A percentile compares a stretch with the other conserved stretches of the same genome.
These are phyloP conservation scores for Alouatta palliata DNA, from an alignment of 2,113 vertebrate species.

Conservation along the genomic window DNA sequence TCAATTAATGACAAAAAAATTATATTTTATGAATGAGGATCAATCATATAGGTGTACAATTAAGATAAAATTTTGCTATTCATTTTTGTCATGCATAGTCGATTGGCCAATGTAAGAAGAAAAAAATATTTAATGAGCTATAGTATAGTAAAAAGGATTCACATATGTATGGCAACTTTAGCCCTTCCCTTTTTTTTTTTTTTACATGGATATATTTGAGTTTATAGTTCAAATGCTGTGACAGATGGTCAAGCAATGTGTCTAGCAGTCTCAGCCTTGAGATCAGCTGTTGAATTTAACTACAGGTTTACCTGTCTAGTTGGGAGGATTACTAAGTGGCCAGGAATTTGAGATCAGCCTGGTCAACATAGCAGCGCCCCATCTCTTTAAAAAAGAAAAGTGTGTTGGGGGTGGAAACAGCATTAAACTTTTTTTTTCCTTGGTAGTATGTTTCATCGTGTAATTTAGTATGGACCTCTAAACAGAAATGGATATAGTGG, in stretches of 20 bases:
- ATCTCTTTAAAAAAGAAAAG: background rate
- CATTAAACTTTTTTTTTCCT: background rate
- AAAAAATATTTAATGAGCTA: background rate
- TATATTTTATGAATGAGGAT: conserved; percentile 40
- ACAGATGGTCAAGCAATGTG: background rate
- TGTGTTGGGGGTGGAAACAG: background rate
- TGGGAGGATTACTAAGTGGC: no score
- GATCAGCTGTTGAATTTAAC: background rate
- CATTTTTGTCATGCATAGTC: conserved; percentile 15
- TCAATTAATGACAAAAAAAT: conserved; percentile 14
- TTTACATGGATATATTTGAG: background rate
- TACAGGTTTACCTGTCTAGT: background rate
- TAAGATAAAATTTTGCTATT: conserved; percentile 24
- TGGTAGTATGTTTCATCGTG: background rate
- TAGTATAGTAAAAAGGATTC: conserved; percentile 1
- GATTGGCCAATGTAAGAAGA: background rate
- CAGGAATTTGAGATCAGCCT: no score
- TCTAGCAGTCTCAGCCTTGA: conserved; percentile 5
- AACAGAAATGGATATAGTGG: conserved; percentile 4
- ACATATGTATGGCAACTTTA: background rate
- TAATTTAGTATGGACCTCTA: background rate
- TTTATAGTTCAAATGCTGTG: conserved; percentile 29
- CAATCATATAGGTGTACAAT: background rate
- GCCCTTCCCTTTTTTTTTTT: background rate
- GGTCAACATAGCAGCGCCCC: no score